Base-by-base conservation (phyloP, 2,888 invertebrate species). In the Volucella zonaria region DNA sequence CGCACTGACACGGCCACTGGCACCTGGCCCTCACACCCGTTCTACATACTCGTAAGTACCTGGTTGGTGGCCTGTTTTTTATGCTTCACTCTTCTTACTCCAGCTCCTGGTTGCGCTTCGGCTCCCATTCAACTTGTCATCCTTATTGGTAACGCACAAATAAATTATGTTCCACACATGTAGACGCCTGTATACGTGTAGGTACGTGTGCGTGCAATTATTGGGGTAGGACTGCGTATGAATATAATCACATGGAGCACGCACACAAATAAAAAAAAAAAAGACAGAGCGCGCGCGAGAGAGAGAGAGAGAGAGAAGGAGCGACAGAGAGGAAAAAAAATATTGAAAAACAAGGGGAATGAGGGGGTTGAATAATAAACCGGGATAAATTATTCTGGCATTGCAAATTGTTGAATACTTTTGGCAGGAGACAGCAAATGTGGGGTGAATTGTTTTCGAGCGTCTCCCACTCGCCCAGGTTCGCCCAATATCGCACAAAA, bases 321-420 rank as follows among this genome's bases (percentile, higher is more conserved):
- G 10, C 1, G 23, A 54, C 4, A n/a, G 8, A 12, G 18, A 45
- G 15, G 15, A 62, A 18, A 12, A 43, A 62, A 23, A 23, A 23
- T 2, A 43, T 15, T 45, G n/a, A 38, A 40, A 61, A 15, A n/a
- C 4, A 14, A 18, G 43, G 47, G 38, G 68, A 51, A 1, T 70
- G 81, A n/a, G n/a, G 64, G 85, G 73, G 77, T 77, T 81, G 81
- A 85, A 85, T 85, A 83, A 83, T 80, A 79, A 83, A 80, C 70
- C 74, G 59, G 83, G 74, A 83, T 80, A 73, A 79, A 79, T 73
- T 79, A 79, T 79, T 79, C 79, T 73, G 79, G 79, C 52, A 64
- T 73, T 85, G 85, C 81, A 85, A 85, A 81, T 85, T 85, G 85
- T 85, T 85, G 85, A 85, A 85, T 77, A 81, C 62, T 76, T 85